Evolutionary conservation across 1,140 invertebrate species (phyloP), one percentile per base, ranked within the genome.

Genomic region (Bombus waltoni): DNA sequence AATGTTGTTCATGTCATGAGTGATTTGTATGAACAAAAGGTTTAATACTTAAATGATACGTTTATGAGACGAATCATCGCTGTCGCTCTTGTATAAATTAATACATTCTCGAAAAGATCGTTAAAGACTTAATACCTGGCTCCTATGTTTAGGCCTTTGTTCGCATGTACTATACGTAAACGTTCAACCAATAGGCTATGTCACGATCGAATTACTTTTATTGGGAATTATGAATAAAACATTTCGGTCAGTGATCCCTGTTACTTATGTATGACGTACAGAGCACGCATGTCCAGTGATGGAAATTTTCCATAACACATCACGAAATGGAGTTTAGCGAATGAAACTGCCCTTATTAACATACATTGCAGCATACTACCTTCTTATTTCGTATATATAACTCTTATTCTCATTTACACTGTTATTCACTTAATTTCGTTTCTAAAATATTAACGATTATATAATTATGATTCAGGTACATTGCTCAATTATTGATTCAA

Each of bases 191-290:
- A 44, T 38, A 44, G 5, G 25, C 13, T 25, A 10, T 18, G 32
- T 28, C 1, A 47, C 11, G 44, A 71, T 70, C 18, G 22, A 68
- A 73, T 35, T 68, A 70, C 65, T 78, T 83, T 84, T 74, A 74
- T 75, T 76, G 81, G 71, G 88, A 87, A 73, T 71, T 66, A 87
- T 89, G 88, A 87, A 89, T 89, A 89, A 89, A 87, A 89, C 85
- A 87, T 89, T n/a, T 44, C 74, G 78, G 38, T 70, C 88, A 88
- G 76, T 70, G 75, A 28, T 75, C 82, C 74, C 66, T 47, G n/a
- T 89, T 66, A 70, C 72, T 88, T 81, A 79, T 73, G 62, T 71
- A 28, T 6, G 28, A 65, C 38, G 28, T 68, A 71, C 15, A 25
- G 57, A 53, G 47, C 71, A 86, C 72, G 72, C 87, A 81, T 47